Conservation (phyloP, 1,140 invertebrate genomes). For the Brachionus rubens region DNA sequence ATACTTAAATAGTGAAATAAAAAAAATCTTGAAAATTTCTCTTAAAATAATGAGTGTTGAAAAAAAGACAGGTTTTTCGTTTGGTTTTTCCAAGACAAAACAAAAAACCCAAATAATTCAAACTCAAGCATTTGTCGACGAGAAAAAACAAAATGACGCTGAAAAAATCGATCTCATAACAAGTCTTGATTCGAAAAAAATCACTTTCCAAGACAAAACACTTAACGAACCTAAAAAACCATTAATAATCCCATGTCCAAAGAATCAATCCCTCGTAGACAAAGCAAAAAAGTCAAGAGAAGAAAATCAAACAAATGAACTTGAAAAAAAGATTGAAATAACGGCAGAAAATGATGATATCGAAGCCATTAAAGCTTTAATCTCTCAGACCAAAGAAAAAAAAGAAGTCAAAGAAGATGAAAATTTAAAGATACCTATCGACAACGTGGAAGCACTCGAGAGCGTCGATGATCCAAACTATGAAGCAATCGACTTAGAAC, state of each 20-base stretch:
- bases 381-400: background rate
- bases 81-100: conserved; percentile 45
- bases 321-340: conserved; percentile 25
- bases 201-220: background rate
- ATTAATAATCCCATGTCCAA: conserved; percentile 10
- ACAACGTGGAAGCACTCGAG: background rate
- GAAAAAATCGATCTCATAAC: conserved; percentile 26
- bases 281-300: background rate
- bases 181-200: conserved; percentile 9
- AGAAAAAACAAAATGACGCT: background rate
- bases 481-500: conserved; percentile 77
- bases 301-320: background rate
- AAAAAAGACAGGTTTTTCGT: conserved; percentile 40
- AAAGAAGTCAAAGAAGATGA: conserved; percentile 28
- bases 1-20: background rate
- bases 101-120: conserved; percentile 24
- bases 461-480: conserved; percentile 68
- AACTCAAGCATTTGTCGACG: background rate
- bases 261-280: background rate
- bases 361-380: conserved; percentile 12
- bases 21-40: background rate
- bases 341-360: conserved; percentile 3
- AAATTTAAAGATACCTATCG: conserved; percentile 10
- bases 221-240: conserved; percentile 23
- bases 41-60: background rate